Percentiles rank a stretch among this genome's conserved stretches.
Conservation (phyloP, 2,113 vertebrate species). For the Capreolus pygargus region DNA sequence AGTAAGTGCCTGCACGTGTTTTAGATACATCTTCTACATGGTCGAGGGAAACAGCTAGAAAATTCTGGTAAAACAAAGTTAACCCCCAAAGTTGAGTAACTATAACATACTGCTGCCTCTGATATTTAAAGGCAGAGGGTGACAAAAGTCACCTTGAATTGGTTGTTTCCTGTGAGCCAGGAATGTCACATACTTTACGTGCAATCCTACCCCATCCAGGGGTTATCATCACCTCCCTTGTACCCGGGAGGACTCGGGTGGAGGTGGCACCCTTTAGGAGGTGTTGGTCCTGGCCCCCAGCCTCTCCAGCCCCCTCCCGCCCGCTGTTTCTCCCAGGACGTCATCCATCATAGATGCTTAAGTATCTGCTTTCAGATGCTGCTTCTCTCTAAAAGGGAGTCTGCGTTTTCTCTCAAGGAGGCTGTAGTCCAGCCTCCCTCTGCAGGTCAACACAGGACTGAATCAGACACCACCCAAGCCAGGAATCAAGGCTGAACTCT, state of each 20-base stretch:
- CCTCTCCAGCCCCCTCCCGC: neutral
- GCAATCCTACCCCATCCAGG: neutral
- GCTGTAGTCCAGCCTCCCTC: neutral
- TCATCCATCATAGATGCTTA: neutral
- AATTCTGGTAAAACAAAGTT: slow-evolving; percentile 15
- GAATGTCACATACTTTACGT: neutral
- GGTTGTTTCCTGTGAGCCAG: neutral
- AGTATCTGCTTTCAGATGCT: neutral
- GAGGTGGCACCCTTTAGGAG: neutral
- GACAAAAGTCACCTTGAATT: neutral
- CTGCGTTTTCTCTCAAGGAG: neutral
- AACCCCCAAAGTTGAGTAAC: neutral
- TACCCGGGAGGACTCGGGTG: neutral
- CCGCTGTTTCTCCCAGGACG: neutral
- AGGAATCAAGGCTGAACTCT: neutral
- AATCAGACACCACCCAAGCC: neutral
- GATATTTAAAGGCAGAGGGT: neutral
- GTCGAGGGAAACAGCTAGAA: neutral
- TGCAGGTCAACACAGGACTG: neutral
- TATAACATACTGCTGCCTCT: neutral
- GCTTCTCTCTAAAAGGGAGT: neutral
- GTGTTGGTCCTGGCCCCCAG: neutral
- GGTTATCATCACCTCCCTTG: neutral
- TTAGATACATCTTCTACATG: slow-evolving; percentile 23
- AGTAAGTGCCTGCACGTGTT: neutral